Base-by-base conservation (phyloP, 2,888 invertebrate species). In the Villa cingulata region DNA sequence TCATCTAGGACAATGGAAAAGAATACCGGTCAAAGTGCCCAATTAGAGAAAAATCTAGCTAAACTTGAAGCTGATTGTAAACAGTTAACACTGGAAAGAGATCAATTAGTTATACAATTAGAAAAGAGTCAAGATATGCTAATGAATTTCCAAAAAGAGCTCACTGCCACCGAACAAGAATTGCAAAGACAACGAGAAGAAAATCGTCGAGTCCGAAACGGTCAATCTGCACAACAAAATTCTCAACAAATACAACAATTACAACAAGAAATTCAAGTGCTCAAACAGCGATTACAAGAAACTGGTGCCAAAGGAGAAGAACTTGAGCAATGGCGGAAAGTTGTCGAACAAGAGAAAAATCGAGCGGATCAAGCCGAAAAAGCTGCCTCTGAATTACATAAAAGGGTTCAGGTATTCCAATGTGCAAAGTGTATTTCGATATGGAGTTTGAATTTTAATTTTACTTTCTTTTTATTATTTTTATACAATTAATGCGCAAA, bases 91-190 rank as follows among this genome's bases (percentile, higher is more conserved):
- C 78, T 85, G 54, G 91, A 91, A 65, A 56, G 68, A 43, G 90
- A 91, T 64, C 90, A 91, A 66, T 68, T 92, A 53, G 88, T 90
- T 2, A 80, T 84, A 54, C 91, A 91, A 65, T 66, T 92, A 62
- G 90, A 91, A 66, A 91, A 92, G 70, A 89, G 88, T 38, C 91
- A 91, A 65, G 89, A 90, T 57, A 89, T 91, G 80, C 71, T 92
- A 49, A 83, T 90, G 68, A 89, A 89, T 68, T 90, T 91, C 84
- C 91, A 90, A 65, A 83, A 89, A 63, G 90, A 91, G 63, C 66
- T 91, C 44, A 87, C 86, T 55, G 78, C 83, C 55, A 83, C 86
- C 56, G 90, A 89, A 68, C 75, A 81, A 39, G 89, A 87, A 63
- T 68, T 87, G 52, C 86, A 87, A 61, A 80, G 83, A 60, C 84